These are phyloP conservation scores for Poecile montanus DNA, from an alignment of 2,797 vertebrate species.

Conservation along the genomic window DNA sequence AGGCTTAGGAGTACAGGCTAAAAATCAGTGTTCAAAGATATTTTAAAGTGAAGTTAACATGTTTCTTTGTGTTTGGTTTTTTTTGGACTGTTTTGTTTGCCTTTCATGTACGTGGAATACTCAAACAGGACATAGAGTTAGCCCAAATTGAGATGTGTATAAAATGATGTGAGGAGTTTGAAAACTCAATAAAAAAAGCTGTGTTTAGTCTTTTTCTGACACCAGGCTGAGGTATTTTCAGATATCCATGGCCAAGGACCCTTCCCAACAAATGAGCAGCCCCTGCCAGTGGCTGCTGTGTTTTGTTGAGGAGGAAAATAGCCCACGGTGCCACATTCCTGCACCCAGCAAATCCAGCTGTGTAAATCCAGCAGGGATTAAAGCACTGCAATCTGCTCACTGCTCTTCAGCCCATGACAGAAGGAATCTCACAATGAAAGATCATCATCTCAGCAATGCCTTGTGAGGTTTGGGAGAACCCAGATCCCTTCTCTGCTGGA, in stretches of 20 bases:
- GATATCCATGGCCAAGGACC: neutral
- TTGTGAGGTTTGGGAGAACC: neutral
- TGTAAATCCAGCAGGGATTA: neutral
- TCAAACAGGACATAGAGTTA: neutral
- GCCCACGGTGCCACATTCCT: fast-evolving
- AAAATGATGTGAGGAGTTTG: neutral
- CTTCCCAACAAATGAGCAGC: neutral
- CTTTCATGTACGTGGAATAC: neutral
- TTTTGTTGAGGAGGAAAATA: neutral
- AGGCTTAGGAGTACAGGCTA: neutral
- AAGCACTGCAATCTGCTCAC: neutral
- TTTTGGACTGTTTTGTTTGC: neutral
- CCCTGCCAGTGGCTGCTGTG: neutral
- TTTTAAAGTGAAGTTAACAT: neutral
- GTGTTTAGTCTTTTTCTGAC: neutral
- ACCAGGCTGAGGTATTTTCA: neutral
- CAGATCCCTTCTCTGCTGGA: neutral
- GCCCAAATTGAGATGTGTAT: neutral
- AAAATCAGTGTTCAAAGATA: neutral
- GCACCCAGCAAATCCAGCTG: neutral
- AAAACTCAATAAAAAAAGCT: neutral
- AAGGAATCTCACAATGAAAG: neutral
- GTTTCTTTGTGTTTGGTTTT: neutral
- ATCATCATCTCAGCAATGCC: neutral
- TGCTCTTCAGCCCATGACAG: neutral